Base-by-base conservation (phyloP, 1,140 invertebrate species). In the Aplysia californica region DNA sequence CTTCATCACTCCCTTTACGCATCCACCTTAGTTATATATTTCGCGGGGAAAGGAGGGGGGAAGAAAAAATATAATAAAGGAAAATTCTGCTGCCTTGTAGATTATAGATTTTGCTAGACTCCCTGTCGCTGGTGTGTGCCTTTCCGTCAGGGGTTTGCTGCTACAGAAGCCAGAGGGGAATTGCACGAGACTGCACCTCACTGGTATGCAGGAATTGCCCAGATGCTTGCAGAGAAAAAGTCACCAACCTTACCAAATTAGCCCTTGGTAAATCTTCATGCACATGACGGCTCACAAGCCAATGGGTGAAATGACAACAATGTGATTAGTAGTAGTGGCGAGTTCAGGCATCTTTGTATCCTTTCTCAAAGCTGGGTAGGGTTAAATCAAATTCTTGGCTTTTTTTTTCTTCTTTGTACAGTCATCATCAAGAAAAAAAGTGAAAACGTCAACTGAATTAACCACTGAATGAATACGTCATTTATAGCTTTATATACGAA, bases 401-500 rank as follows among this genome's bases (percentile, higher is more conserved):
- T 6, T 31, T 66, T 3, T n/a, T 10, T 39, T 70, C 29, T 55
- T 70, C 20, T 31, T 23, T 56, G 44, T 70, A 44, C 50, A 35
- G n/a, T 68, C 39, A 70, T 31, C 18, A 70, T 35, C 68, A 70
- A 55, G 39, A 72, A 72, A 55, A 31, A 59, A 71, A 72, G n/a
- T 50, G 20, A 58, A 50, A 50, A 35, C 50, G 68, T 59, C 50
- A 71, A 71, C 35, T 71, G 69, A 71, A 58, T 71, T 71, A 71
- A 71, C 69, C 69, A 72, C 70, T 72, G 70, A 61, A 61, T 72
- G 56, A 61, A 61, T 55, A 72, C 33, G 70, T 58, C 70, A 72
- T 61, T 23, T 4, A 72, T 72, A 72, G 70, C 58, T 72, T 39
- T 44, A 41, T 39, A 56, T 72, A 61, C 35, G n/a, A 72, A 72